Evolutionary conservation across 2,113 vertebrate species (phyloP).

Genomic region (Oreochromis spilurus): DNA sequence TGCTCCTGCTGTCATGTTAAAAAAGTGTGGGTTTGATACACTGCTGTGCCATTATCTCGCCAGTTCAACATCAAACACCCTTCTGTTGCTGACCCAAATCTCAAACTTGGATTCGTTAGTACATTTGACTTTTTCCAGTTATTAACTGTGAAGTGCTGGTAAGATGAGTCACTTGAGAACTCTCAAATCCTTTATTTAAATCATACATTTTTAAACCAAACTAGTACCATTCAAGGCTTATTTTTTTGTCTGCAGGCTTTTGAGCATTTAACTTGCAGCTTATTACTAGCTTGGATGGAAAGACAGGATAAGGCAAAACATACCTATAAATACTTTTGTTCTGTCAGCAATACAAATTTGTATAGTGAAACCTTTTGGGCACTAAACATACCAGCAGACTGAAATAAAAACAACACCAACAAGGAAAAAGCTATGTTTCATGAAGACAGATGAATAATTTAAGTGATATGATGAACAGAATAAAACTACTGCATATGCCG

Average conservation of each 20-base stretch:
- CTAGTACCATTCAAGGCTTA: not conserved
- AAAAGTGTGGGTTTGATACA: not conserved
- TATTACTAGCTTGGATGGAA: not conserved
- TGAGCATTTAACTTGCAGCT: not conserved
- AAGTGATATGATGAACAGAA: not conserved
- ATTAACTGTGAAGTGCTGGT: not conserved
- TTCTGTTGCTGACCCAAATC: not conserved
- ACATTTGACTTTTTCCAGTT: not conserved
- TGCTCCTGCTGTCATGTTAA: not conserved
- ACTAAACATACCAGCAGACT: not conserved
- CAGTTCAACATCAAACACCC: no score
- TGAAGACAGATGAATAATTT: not conserved
- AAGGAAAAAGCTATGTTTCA: not conserved
- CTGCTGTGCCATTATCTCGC: no score
- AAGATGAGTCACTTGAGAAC: not conserved
- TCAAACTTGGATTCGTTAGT: not conserved
- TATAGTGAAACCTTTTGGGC: not conserved
- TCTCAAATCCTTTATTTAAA: not conserved
- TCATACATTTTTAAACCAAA: not conserved
- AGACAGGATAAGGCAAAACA: not conserved
- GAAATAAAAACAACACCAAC: not conserved
- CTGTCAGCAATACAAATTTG: not conserved
- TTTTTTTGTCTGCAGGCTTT: not conserved
- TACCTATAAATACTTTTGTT: not conserved
- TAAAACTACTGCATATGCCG: not conserved